Base-by-base conservation (phyloP, 2,888 invertebrate species). In the Sinelater perroti region DNA sequence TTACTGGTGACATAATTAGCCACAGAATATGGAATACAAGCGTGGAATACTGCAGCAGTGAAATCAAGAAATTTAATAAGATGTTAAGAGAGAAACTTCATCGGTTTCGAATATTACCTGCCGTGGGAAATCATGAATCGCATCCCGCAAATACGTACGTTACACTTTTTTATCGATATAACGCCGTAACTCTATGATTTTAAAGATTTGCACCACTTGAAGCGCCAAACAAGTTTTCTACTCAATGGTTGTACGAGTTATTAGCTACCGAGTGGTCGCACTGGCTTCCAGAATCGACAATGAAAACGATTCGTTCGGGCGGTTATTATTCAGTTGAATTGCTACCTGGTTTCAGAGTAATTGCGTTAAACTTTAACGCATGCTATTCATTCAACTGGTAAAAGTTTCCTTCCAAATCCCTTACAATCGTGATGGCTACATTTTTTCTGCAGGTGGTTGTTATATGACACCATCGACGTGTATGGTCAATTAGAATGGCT, bases 401-500 rank as follows among this genome's bases (percentile, higher is more conserved):
- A 76, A 79, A 53, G 3, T 13, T 3, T 33, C 8, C 2, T 33
- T 33, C 5, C 3, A 6, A 3, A 33, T 11, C 5, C 3, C 3
- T 28, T 18, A 16, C 26, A 24, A 24, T 14, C 14, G 3, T 40
- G 14, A 3, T 20, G 10, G 7, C 13, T n/a, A n/a, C n/a, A n/a
- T n/a, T n/a, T n/a, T 10, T 14, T 36, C 62, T 69, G 53, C 20
- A 75, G 75, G 44, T 76, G 76, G 76, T 60, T 76, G 24, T 52
- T 71, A 3, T 72, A 70, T 36, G 67, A 91, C 64, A 73, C 73
- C 47, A 74, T 78, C 21, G 91, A 93, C 70, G 87, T 90, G 1
- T 85, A 87, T 61, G 85, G 80, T 2, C 91, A 95, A 74, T 79
- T 97, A 49, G 83, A 87, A 49, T 97, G 95, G 95, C 76, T 97